Evolutionary conservation across 2,797 vertebrate species (phyloP).

Genomic region (Pyrocephalus nanus): DNA sequence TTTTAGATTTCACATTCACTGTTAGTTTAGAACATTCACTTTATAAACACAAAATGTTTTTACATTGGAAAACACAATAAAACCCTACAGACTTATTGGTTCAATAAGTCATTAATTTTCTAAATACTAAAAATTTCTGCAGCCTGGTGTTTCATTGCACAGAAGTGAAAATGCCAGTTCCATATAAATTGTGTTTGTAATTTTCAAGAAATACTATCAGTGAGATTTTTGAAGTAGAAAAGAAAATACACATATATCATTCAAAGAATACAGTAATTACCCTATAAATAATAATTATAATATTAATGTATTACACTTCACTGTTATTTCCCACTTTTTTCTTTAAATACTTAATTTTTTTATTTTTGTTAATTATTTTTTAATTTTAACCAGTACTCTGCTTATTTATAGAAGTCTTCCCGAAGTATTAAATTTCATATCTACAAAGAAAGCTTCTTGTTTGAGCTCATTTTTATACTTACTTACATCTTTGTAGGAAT

Average conservation of each 20-base stretch:
- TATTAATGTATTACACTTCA: background rate
- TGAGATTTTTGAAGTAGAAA: background rate
- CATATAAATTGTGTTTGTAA: background rate
- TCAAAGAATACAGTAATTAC: background rate
- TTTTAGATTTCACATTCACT: background rate
- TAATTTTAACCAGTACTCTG: background rate
- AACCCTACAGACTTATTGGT: background rate
- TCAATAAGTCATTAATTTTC: background rate
- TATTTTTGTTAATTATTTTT: background rate
- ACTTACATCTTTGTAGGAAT: background rate
- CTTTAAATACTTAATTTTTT: background rate
- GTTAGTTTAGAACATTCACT: background rate
- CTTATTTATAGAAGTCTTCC: background rate
- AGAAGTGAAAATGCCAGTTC: background rate
- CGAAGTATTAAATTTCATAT: background rate
- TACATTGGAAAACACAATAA: fast-evolving
- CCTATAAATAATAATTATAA: background rate
- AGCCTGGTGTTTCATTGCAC: background rate
- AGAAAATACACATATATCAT: background rate
- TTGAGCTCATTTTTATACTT: background rate
- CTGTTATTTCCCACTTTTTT: background rate
- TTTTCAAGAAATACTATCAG: background rate
- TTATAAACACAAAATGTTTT: background rate
- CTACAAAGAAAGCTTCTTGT: background rate
- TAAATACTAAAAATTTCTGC: background rate